Base-by-base conservation (phyloP, 2,888 invertebrate species). In the Choristoneura rosaceana region DNA sequence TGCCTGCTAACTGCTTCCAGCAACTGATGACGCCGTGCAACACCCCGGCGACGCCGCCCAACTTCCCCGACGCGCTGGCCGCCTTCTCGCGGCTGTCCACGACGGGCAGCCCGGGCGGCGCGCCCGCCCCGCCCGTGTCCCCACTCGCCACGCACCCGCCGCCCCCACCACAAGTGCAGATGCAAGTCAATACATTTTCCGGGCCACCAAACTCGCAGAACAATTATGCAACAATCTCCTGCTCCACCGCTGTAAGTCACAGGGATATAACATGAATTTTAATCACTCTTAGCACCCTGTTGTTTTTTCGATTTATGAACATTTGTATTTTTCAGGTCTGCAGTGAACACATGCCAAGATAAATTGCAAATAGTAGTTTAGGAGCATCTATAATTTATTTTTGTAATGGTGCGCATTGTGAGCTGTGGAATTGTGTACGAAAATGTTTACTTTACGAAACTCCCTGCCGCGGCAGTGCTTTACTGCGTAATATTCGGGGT, bases 31-130 rank as follows among this genome's bases (percentile, higher is more conserved):
- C 98, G 66, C 98, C 98, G 25, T 98, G 98, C 83, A 98, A 98
- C 90, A 98, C 98, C 73, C 98, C 98, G 68, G 98, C 98, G 66
- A 98, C 98, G 63, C 98, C 98, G 62, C 98, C 98, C 45, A 98
- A 98, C 91, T 98, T 98, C 87, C 98, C 98, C 4, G 98, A 98
- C 86, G 97, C 98, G 38, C 93, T 98, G 76, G 95, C 97, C 76
- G 98, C 98, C 69, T 97, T 98, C 88, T 97, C 98, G 12, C 97
- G 98, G 86, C 95, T 98, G 94, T 97, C 98, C 34, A 97, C 98
- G 69, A 95, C 95, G 64, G 90, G 95, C 74, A 92, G 94, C 78
- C 94, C 94, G 1, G 89, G 90, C 76, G 87, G 87, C 74, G 89
- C 89, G 74, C 62, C 92, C 89, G 74, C 93, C 91, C 59, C 89